Percentiles rank a stretch among this genome's conserved stretches.
These are phyloP conservation scores for Crioceris asparagi DNA, from an alignment of 2,888 invertebrate species.

Conservation along the genomic window DNA sequence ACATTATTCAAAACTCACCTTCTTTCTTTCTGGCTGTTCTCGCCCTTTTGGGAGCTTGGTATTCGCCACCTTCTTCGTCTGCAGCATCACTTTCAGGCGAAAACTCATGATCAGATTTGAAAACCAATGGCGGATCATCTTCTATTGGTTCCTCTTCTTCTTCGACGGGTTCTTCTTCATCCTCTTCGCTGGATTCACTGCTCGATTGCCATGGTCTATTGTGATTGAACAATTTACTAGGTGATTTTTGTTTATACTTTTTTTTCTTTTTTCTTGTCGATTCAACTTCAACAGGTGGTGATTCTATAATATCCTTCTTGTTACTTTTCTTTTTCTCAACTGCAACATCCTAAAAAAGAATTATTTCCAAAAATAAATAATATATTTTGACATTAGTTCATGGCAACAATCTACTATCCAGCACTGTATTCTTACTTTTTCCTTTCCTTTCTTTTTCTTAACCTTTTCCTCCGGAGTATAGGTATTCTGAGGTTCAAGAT, in stretches of 20 bases:
- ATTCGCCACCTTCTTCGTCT: conserved; percentile 51
- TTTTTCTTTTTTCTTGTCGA: conserved; percentile 36
- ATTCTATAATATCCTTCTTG: neutral
- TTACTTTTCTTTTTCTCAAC: neutral
- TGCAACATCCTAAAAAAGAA: neutral
- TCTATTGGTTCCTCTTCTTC: conserved; percentile 36
- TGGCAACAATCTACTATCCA: no score
- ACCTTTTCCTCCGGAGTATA: conserved; percentile 2
- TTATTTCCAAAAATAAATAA: neutral
- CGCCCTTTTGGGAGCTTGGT: conserved; percentile 69
- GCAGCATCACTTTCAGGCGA: conserved; percentile 87
- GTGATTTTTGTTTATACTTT: conserved; percentile 33
- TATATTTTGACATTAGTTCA: no score
- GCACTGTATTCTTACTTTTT: conserved; percentile 18
- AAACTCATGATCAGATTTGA: conserved; percentile 78
- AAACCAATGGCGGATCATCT: conserved; percentile 20
- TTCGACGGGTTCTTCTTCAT: conserved; percentile 34
- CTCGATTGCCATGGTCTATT: conserved; percentile 50
- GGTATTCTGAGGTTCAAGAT: no score
- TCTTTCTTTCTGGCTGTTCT: conserved; percentile 64
- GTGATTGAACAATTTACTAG: conserved; percentile 38
- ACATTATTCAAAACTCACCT: conserved; percentile 3
- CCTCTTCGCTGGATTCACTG: conserved; percentile 41
- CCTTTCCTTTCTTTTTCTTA: conserved; percentile 13
- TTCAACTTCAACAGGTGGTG: conserved; percentile 22